phyloP scores from a whole-genome alignment of 2,888 invertebrate species.

The Heliconius erato region DNA sequence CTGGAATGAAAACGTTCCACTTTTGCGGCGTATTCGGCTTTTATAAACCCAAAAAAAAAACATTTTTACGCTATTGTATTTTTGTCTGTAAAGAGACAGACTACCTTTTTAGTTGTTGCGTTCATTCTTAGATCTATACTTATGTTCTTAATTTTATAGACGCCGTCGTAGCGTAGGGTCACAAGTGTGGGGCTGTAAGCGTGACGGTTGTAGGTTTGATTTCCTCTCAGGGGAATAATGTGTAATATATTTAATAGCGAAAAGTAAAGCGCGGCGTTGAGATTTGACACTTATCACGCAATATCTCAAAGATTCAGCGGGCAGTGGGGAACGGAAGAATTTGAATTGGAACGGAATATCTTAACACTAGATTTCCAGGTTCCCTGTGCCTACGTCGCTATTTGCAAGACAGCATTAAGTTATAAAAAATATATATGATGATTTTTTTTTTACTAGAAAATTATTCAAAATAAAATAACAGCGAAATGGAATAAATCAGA shows the following conservation, averaged over 20 bases:
- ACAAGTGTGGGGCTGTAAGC: no score
- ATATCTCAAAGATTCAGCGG: neutral
- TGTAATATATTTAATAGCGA: neutral
- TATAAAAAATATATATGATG: no score
- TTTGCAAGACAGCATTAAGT: neutral
- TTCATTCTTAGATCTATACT: neutral
- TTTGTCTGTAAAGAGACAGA: neutral
- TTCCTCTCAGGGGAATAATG: neutral
- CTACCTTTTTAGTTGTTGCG: neutral
- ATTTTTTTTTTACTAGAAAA: no score
- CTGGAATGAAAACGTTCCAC: slow-evolving; percentile 70
- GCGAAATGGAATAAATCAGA: slow-evolving; percentile 20
- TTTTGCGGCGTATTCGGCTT: slow-evolving; percentile 59
- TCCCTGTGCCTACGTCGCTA: neutral
- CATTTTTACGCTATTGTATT: slow-evolving; percentile 15
- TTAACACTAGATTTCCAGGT: neutral
- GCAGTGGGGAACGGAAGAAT: neutral
- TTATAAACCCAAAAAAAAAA: slow-evolving; percentile 56
- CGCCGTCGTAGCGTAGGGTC: no score
- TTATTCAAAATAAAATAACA: neutral
- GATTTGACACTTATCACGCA: neutral
- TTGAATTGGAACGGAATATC: neutral
- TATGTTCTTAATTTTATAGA: no score
- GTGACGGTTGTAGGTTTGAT: neutral
- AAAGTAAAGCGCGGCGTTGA: neutral